Evolutionary conservation across 2,797 vertebrate genomes (phyloP).

Genomic region (Geotrypetes seraphini): DNA sequence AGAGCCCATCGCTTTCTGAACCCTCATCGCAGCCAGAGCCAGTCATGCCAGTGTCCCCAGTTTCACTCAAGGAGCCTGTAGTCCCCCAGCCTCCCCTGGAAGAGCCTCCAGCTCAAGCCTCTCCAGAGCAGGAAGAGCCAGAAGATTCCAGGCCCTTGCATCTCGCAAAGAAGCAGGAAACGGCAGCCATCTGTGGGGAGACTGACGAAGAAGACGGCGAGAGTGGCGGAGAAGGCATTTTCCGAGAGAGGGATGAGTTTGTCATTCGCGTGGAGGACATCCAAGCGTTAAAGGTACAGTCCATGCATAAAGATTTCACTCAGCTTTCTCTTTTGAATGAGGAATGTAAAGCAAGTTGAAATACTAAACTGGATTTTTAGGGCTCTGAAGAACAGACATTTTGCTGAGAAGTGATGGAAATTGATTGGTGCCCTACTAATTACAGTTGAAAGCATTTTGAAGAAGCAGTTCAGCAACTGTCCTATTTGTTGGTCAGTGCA

Average conservation of each 20-base stretch:
- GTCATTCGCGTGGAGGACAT: conserved; percentile 86
- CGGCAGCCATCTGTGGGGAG: conserved; percentile 73
- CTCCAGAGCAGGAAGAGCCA: conserved; percentile 66
- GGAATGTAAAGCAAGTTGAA: too few relatives aligned
- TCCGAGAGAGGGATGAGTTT: conserved; percentile 84
- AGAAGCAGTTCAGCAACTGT: too few relatives aligned
- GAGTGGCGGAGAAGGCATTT: conserved; percentile 87
- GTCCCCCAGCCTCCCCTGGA: conserved; percentile 12
- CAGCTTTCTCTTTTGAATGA: too few relatives aligned
- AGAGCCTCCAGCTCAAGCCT: conserved; percentile 25
- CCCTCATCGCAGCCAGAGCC: conserved; percentile 16
- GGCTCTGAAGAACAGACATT: too few relatives aligned
- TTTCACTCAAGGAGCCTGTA: neutral
- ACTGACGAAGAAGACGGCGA: conserved; percentile 80
- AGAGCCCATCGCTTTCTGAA: conserved; percentile 20
- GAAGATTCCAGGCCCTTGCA: conserved; percentile 71
- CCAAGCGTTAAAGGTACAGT: conserved; percentile 72
- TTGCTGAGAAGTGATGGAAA: too few relatives aligned
- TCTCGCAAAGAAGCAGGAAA: conserved; percentile 81
- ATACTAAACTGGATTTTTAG: too few relatives aligned
- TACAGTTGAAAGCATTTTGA: too few relatives aligned
- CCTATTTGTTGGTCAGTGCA: too few relatives aligned
- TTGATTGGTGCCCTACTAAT: too few relatives aligned
- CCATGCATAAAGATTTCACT: too few relatives aligned
- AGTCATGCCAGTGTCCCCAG: conserved; percentile 25